Percentiles rank a stretch among this genome's conserved stretches.
These are phyloP conservation scores for Rhamnusium bicolor DNA, from an alignment of 2,888 invertebrate species.

Conservation along the genomic window DNA sequence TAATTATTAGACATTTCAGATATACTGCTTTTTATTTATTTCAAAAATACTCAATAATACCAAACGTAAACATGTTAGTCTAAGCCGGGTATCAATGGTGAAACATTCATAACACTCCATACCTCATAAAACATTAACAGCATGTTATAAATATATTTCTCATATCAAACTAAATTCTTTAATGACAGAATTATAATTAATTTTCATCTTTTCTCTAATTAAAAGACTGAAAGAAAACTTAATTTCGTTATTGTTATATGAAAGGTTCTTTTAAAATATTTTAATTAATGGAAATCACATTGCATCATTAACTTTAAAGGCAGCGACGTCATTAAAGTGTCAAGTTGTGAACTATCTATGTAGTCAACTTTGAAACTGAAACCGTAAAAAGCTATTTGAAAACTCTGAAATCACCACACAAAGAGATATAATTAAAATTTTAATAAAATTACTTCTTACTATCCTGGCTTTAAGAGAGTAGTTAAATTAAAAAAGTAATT, in stretches of 20 bases:
- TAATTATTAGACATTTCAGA: no score
- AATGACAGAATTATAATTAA: not conserved
- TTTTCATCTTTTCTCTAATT: not conserved
- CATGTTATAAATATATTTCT: no score
- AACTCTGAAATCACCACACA: not conserved
- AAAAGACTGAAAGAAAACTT: not conserved
- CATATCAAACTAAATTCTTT: not conserved
- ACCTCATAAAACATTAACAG: no score
- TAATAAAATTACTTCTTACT: not conserved
- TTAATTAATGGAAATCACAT: conserved; percentile 28
- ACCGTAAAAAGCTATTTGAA: not conserved
- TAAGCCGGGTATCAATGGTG: no score
- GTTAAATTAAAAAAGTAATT: conserved; percentile 14
- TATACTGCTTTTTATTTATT: no score
- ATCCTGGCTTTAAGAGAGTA: conserved; percentile 9
- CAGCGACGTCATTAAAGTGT: conserved; percentile 28
- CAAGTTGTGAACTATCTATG: conserved; percentile 13
- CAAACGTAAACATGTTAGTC: no score
- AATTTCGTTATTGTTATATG: conserved; percentile 5
- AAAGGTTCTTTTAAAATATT: conserved; percentile 24
- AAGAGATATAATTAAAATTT: conserved; percentile 27
- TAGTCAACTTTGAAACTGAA: no score
- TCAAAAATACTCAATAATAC: no score
- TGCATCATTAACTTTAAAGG: conserved; percentile 28
- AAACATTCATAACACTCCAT: no score